Percentiles rank a stretch among this genome's conserved stretches.
Conservation (phyloP, 1,140 invertebrate species). For the Apis dorsata region DNA sequence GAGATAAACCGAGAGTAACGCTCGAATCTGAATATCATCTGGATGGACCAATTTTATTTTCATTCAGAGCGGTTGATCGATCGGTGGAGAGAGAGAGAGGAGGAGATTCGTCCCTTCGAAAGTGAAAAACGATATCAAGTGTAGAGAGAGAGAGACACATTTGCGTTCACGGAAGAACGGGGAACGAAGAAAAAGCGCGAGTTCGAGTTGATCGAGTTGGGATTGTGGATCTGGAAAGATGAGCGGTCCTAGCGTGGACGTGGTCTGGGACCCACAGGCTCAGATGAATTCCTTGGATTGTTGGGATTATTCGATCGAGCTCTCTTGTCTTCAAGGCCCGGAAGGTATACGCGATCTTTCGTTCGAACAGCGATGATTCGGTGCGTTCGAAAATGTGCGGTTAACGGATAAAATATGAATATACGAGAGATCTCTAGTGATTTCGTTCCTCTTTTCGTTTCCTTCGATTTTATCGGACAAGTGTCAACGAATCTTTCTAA, state of each 20-base stretch:
- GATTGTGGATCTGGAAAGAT: conserved; percentile 49
- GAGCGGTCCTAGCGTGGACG: conserved; percentile 71
- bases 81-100: background rate
- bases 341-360: conserved; percentile 81
- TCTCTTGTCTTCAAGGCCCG: conserved; percentile 87
- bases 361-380: too few species aligned
- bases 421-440: too few species aligned
- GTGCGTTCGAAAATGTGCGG: background rate
- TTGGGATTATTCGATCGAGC: conserved; percentile 90
- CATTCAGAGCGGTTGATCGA: background rate
- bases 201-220: background rate
- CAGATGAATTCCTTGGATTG: conserved; percentile 86
- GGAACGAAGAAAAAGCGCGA: background rate
- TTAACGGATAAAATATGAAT: background rate
- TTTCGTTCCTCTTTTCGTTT: too few species aligned
- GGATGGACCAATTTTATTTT: conserved; percentile 10
- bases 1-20: conserved; percentile 41
- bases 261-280: conserved; percentile 74
- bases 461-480: too few species aligned
- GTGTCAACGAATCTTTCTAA: too few species aligned
- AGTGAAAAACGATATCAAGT: background rate
- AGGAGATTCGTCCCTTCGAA: background rate
- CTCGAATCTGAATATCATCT: conserved; percentile 12
- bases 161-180: too few species aligned
- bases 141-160: background rate